A percentile compares a stretch with the other conserved stretches of the same genome.
These are phyloP conservation scores for Phlogophora meticulosa DNA, from an alignment of 2,888 invertebrate species.

Conservation along the genomic window DNA sequence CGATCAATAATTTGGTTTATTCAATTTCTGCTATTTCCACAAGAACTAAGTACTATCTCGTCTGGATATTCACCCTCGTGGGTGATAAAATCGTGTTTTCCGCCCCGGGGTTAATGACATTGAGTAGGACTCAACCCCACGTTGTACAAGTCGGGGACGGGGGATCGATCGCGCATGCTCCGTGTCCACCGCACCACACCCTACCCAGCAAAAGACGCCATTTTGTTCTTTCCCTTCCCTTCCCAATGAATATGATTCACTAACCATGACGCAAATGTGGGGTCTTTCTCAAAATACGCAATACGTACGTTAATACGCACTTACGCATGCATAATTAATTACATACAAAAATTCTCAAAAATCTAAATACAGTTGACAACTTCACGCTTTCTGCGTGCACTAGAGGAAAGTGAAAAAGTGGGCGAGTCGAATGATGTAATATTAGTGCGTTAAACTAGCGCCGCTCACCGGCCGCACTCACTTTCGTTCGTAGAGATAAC, in stretches of 20 bases:
- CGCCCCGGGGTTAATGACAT: conserved; percentile 27
- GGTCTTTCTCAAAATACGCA: conserved; percentile 16
- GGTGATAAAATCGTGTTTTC: background rate
- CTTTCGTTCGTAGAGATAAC: conserved; percentile 80
- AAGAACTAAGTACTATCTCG: background rate
- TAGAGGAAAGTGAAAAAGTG: conserved; percentile 87
- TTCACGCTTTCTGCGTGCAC: conserved; percentile 86
- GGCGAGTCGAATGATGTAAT: conserved; percentile 84
- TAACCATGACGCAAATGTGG: conserved; percentile 6
- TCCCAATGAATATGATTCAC: conserved; percentile 24
- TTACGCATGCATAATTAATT: conserved; percentile 16
- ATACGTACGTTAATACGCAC: conserved; percentile 3
- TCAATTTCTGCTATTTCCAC: background rate
- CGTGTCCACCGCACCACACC: conserved; percentile 30
- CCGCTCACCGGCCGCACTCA: conserved; percentile 79
- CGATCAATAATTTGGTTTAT: background rate
- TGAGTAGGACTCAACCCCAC: conserved; percentile 4
- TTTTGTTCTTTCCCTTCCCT: conserved; percentile 21
- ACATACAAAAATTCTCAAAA: conserved; percentile 28
- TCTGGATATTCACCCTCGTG: background rate
- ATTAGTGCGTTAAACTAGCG: conserved; percentile 78
- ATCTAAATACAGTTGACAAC: conserved; percentile 65
- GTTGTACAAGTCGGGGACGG: background rate
- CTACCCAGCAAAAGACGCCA: conserved; percentile 27
- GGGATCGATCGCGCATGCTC: conserved; percentile 39